Conservation (phyloP, 2,888 invertebrate genomes). For the Ceriagrion tenellum region DNA sequence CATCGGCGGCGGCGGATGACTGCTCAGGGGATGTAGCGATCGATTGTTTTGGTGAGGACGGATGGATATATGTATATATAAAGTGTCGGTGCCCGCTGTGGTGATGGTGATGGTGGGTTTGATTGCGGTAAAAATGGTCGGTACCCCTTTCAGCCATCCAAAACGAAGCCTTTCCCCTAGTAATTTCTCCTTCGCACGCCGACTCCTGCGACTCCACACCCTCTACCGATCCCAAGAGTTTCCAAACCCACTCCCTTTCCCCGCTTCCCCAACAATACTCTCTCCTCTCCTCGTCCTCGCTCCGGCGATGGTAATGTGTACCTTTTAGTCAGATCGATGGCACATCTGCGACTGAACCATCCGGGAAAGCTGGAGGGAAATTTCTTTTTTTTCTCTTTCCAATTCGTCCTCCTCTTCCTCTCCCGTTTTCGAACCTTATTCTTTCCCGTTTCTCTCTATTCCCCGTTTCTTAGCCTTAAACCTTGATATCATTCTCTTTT, state of each 20-base stretch:
- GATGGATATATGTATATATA: not conserved
- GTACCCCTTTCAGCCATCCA: not conserved
- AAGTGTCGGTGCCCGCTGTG: not conserved
- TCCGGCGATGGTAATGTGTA: not conserved
- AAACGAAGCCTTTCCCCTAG: not conserved
- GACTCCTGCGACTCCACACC: not conserved
- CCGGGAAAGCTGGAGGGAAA: not conserved
- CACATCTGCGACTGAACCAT: not conserved
- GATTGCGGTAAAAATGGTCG: not conserved
- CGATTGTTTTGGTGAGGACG: conserved; percentile 44
- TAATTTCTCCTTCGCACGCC: not conserved
- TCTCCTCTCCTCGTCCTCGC: not conserved
- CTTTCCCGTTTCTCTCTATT: too few species aligned
- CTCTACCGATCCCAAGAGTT: not conserved
- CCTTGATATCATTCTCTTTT: too few species aligned
- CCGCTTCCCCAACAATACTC: not conserved
- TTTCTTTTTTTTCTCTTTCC: not conserved
- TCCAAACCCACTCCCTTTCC: not conserved
- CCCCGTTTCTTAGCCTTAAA: too few species aligned
- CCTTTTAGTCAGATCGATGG: conserved; percentile 5
- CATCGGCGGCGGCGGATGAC: not conserved
- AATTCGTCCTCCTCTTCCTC: not conserved
- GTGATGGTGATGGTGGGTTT: not conserved
- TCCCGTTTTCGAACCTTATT: not conserved
- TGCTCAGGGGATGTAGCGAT: not conserved